Base-by-base conservation (phyloP, 64 coral and sea anemone genomes). In the Stichodactyla mertensii region DNA sequence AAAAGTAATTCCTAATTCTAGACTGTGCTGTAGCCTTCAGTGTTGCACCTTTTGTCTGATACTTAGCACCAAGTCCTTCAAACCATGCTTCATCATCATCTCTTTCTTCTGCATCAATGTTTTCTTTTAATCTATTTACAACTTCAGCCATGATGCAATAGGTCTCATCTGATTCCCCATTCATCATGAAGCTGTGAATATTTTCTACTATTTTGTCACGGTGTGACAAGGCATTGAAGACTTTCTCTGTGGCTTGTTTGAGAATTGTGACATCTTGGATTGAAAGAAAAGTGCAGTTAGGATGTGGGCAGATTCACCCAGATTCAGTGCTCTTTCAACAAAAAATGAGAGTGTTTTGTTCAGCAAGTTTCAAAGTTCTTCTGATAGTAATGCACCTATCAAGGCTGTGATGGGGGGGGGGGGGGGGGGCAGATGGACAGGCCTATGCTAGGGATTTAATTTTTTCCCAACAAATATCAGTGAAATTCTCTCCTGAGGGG, bases 11-110 rank as follows among this genome's bases (percentile, higher is more conserved):
- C 61, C 92, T 88, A 16, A 99, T 85, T 89, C 97, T 95, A 31
- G 87, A 82, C 28, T 93, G 86, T 2, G 97, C 97, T 24, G 87
- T 56, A 52, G 61, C 52, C 74, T 77, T 92, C 90, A 99, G 92
- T 1, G 82, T 88, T 10, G 82, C 82, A 51, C 92, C 89, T 82
- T 99, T 99, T 12, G 88, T 99, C 31, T 89, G 88, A 54, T 92
- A 90, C 57, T 79, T 87, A 10, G 31, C 24, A 85, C 45, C 86
- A 52, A 99, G 52, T 13, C 97, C 93, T n/a, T 92, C 85, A 99
- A 99, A 99, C 97, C 97, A 99, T 0, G n/a, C 58, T 55, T 86
- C 85, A 80, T 99, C 93, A 52, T 99, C 97, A 10, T 92, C 88
- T 51, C 91, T 78, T 55, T 85, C 55, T 26, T 99, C 97, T 36